A percentile compares a stretch with the other conserved stretches of the same genome.
Evolutionary conservation across 2,113 vertebrate species (phyloP).

Genomic region (Centropus unirufus): DNA sequence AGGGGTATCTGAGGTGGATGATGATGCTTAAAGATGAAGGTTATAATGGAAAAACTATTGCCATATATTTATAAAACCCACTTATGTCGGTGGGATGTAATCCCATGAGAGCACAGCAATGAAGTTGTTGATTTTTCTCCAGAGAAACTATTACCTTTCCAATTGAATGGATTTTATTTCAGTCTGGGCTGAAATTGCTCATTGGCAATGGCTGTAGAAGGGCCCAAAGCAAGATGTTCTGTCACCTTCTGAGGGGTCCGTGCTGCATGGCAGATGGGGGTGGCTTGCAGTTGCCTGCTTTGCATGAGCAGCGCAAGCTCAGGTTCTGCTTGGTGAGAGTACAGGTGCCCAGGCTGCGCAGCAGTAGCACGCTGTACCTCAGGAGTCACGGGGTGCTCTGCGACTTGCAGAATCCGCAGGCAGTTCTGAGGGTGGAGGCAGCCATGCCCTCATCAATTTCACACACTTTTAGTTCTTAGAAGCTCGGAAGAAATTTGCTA

Average conservation of each 20-base stretch:
- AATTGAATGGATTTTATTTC: not conserved
- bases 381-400: not conserved
- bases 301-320: not conserved
- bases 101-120: not conserved
- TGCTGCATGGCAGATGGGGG: not conserved
- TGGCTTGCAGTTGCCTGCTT: not conserved
- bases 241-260: not conserved
- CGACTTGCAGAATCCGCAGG: not conserved
- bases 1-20: not conserved
- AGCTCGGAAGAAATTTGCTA: not conserved
- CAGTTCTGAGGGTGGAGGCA: not conserved
- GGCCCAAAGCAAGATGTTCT: not conserved
- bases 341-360: rapidly evolving
- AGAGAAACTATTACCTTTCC: not conserved
- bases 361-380: not conserved
- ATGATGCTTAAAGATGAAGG: not conserved
- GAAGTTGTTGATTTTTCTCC: not conserved
- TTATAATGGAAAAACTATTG: not conserved
- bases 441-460: not conserved
- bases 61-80: not conserved
- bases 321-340: not conserved
- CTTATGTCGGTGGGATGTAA: rapidly evolving
- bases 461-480: not conserved
- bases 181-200: not conserved
- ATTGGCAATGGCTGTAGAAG: not conserved